A percentile compares a stretch with the other conserved stretches of the same genome.
Evolutionary conservation across 2,797 vertebrate genomes (phyloP).

Genomic region (Fundulus diaphanus): DNA sequence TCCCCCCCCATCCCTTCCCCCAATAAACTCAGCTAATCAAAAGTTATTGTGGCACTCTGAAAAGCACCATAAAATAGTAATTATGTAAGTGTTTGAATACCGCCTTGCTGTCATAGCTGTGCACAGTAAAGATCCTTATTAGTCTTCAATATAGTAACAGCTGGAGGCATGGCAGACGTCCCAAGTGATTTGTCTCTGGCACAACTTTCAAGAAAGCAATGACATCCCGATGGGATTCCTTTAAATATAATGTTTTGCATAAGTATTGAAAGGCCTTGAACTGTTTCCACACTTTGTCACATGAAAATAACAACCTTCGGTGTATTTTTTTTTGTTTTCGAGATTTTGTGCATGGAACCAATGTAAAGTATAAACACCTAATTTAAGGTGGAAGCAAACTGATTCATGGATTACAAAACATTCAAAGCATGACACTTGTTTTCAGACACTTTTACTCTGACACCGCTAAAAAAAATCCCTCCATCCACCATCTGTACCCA

Average conservation of each 20-base stretch:
- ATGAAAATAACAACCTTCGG: not conserved
- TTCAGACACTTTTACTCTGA: too few relatives aligned
- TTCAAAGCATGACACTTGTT: not conserved
- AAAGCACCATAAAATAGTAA: constrained; percentile 79
- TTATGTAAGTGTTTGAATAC: constrained; percentile 77
- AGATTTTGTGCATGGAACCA: not conserved
- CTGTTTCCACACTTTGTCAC: constrained; percentile 1
- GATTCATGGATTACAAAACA: not conserved
- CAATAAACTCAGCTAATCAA: constrained; percentile 82
- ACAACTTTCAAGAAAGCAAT: constrained; percentile 33
- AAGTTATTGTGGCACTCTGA: constrained; percentile 80
- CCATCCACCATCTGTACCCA: too few relatives aligned
- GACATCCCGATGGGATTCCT: constrained; percentile 22
- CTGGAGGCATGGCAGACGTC: constrained; percentile 61
- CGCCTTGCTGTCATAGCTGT: constrained; percentile 52
- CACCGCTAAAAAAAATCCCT: too few relatives aligned
- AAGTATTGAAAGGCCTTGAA: not conserved
- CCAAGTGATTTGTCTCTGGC: constrained; percentile 37
- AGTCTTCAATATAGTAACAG: constrained; percentile 54
- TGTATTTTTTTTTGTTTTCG: not conserved
- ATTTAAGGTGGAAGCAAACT: not conserved
- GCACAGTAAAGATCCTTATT: constrained; percentile 60
- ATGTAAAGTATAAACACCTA: not conserved
- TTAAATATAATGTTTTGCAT: not conserved
- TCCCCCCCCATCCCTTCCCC: constrained; percentile 40